These are phyloP conservation scores for Drosophila imparisetae DNA, from an alignment of 2,888 invertebrate genomes.

Conservation along the genomic window DNA sequence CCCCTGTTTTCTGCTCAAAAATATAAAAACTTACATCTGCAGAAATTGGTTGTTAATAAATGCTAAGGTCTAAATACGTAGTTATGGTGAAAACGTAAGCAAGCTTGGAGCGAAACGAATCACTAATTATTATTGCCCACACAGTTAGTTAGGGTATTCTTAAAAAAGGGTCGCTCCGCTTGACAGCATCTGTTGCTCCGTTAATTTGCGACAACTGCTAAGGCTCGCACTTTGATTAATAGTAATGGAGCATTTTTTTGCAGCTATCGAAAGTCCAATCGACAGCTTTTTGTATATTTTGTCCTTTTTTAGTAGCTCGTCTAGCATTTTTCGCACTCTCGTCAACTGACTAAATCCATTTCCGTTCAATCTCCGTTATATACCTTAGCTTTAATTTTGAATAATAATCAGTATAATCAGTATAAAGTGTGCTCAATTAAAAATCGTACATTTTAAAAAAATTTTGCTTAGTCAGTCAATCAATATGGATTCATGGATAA, in stretches of 20 bases:
- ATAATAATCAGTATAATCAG: neutral
- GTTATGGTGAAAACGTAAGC: neutral
- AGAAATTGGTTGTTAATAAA: neutral
- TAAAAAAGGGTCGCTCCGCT: conserved; percentile 53
- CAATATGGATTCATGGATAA: neutral
- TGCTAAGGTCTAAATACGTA: neutral
- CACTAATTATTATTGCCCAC: neutral
- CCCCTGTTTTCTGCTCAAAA: neutral
- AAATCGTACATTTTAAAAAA: neutral
- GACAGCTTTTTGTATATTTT: conserved; percentile 12
- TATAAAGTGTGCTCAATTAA: neutral
- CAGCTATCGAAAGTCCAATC: conserved; percentile 24
- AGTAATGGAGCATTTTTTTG: conserved; percentile 53
- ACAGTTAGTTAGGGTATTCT: conserved; percentile 14
- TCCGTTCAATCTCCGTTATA: conserved; percentile 46
- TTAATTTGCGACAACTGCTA: conserved; percentile 56
- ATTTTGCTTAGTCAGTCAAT: neutral
- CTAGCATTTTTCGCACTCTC: neutral
- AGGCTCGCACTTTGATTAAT: conserved; percentile 60
- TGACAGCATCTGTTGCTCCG: conserved; percentile 42
- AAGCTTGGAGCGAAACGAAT: neutral
- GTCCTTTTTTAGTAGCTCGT: conserved; percentile 15
- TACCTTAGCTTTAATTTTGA: conserved; percentile 13
- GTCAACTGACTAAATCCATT: neutral
- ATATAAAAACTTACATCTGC: neutral